Base-by-base conservation (phyloP, 2,797 vertebrate genomes). In the Novumbra hubbsi region DNA sequence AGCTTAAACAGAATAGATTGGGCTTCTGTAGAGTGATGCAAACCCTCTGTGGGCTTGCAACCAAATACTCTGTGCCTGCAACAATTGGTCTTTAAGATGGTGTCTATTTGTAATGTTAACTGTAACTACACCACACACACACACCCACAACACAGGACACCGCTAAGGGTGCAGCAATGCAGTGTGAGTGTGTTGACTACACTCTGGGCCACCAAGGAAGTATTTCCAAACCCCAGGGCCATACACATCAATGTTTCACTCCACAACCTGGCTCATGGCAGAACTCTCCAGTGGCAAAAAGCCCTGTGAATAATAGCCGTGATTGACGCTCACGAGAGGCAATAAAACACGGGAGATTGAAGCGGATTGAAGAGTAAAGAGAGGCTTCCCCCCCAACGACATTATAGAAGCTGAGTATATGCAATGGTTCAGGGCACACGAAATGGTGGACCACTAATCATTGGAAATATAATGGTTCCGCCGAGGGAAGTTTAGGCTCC, bases 371-470 rank as follows among this genome's bases (percentile, higher is more conserved):
- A 79, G 68, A 80, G 84, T 72, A 74, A 85, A 86, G 76, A 73
- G 77, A 34, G 82, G 84, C 2, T 81, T 49, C 16, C 66, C 16
- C 66, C 74, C 77, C 77, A 73, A 74, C 71, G 83, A 77, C 78
- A 78, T 83, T 81, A 82, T 68, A 62, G 86, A 73, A 69, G 27
- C 77, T 80, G 78, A 78, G 76, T 77, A 78, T 86, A 78, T 48
- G 74, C 49, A 27, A 70, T 55, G 79, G 84, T 85, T 83, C 86
- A 86, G 81, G 78, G 83, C 77, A 68, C 82, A 85, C 72, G 70
- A 85, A 90, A 90, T 90, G 83, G 86, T 89, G 90, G 86, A 85
- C 75, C 81, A 88, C 80, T 86, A 85, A 91, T 92, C 85, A 87
- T 70, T 34, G 80, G 75, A 73, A 72, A 82, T 83, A 83, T 89